These are phyloP conservation scores for Patella vulgata DNA, from an alignment of 1,140 invertebrate species.

Conservation along the genomic window DNA sequence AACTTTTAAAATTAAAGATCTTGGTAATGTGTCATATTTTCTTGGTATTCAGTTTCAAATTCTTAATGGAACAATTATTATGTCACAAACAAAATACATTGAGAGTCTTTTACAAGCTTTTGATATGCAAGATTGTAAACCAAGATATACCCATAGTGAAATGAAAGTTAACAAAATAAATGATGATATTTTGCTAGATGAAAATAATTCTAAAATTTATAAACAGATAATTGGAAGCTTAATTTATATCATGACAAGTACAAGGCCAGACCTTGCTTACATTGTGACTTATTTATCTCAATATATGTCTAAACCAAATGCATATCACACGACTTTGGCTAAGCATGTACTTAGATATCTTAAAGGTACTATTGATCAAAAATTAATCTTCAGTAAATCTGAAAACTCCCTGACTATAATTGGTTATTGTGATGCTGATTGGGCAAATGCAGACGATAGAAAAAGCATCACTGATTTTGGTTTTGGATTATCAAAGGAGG, in stretches of 20 bases:
- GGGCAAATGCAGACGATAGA: slow-evolving; percentile 13
- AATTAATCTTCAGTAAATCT: slow-evolving; percentile 22
- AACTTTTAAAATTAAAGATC: slow-evolving; percentile 20
- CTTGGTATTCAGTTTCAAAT: slow-evolving; percentile 23
- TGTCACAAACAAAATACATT: slow-evolving; percentile 20
- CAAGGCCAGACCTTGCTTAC: slow-evolving; percentile 23
- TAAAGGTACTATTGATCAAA: slow-evolving; percentile 20
- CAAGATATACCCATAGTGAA: slow-evolving; percentile 16
- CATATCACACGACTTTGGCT: slow-evolving; percentile 12
- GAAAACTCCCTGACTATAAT: slow-evolving; percentile 7
- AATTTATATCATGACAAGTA: slow-evolving; percentile 20
- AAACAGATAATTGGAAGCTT: slow-evolving; percentile 23
- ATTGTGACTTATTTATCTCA: slow-evolving; percentile 29
- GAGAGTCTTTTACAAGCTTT: slow-evolving; percentile 15
- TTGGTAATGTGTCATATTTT: slow-evolving; percentile 14
- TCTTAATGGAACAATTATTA: slow-evolving; percentile 9
- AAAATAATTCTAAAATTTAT: slow-evolving; percentile 15
- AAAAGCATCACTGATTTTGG: slow-evolving; percentile 22
- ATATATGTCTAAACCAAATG: slow-evolving; percentile 12
- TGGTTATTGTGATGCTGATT: slow-evolving; percentile 28
- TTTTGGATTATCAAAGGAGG: slow-evolving; percentile 8
- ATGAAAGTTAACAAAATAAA: slow-evolving; percentile 3
- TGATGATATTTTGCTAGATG: slow-evolving; percentile 9
- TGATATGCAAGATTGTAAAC: slow-evolving; percentile 24
- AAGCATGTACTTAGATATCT: slow-evolving; percentile 27